phyloP scores from a whole-genome alignment of 2,113 vertebrate species.

The Rhabdomys dilectus region DNA sequence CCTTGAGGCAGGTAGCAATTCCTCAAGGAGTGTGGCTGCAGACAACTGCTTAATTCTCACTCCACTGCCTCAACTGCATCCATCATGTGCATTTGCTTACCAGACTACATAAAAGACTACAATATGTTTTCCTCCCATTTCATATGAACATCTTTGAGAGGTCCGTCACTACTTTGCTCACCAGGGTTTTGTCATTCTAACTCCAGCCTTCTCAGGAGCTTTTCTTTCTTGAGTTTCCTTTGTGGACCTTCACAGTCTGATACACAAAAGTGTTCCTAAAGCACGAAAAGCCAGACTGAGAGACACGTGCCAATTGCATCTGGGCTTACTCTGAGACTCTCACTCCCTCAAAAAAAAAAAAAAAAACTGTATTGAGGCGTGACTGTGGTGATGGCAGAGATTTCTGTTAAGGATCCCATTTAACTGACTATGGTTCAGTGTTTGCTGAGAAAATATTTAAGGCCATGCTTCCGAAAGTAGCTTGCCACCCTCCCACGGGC shows the following conservation, averaged over 20 bases:
- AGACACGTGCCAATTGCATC: background rate
- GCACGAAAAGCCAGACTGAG: background rate
- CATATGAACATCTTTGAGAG: conserved; percentile 41
- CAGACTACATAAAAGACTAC: conserved; percentile 30
- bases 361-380: background rate
- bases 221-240: conserved; percentile 35
- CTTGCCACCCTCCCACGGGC: conserved; percentile 58
- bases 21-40: background rate
- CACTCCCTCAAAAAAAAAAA: background rate
- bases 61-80: background rate
- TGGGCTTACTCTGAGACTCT: background rate
- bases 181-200: conserved; percentile 38
- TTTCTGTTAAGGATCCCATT: conserved; percentile 32
- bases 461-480: conserved; percentile 14
- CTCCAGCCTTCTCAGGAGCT: background rate
- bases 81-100: background rate
- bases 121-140: background rate
- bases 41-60: background rate
- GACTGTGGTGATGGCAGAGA: background rate
- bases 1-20: background rate
- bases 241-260: conserved; percentile 49
- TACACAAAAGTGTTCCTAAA: background rate
- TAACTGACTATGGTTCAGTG: conserved; percentile 23
- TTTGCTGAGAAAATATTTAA: conserved; percentile 45
- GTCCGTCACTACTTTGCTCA: conserved; percentile 20